A percentile compares a stretch with the other conserved stretches of the same genome.
These are phyloP conservation scores for Sciaenops ocellatus DNA, from an alignment of 2,797 vertebrate species.

Conservation along the genomic window DNA sequence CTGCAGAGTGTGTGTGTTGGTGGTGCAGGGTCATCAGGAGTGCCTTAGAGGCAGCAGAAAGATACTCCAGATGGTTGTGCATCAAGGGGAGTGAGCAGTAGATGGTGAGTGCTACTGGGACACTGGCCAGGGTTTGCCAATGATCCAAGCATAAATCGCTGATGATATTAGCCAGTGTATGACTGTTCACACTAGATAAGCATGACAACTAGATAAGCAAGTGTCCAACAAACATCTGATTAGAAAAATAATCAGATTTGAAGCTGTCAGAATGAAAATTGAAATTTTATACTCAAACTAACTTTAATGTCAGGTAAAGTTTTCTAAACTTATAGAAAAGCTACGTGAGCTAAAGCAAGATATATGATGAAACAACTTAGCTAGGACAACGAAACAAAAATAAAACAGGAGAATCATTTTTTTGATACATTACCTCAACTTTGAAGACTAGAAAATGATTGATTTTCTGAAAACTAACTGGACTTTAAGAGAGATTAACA, in stretches of 20 bases:
- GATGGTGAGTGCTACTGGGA: conserved; percentile 38
- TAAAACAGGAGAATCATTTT: not conserved
- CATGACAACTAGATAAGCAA: too few relatives aligned
- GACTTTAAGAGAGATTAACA: not conserved
- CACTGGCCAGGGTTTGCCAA: conserved; percentile 16
- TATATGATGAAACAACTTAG: not conserved
- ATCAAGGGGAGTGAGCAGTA: conserved; percentile 43
- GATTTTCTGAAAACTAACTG: not conserved
- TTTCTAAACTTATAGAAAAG: not conserved
- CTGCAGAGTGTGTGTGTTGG: conserved; percentile 13
- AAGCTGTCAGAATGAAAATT: not conserved
- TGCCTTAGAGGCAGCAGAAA: conserved; percentile 26
- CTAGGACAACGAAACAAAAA: not conserved
- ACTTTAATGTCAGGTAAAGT: not conserved
- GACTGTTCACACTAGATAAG: not conserved
- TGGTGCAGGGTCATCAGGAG: conserved; percentile 35
- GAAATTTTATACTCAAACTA: not conserved
- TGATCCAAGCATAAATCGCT: conserved; percentile 16
- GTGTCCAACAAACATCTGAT: not conserved
- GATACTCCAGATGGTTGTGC: conserved; percentile 54
- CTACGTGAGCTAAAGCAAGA: not conserved
- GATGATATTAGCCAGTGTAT: not conserved
- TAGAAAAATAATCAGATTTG: not conserved
- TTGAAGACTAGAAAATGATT: not conserved
- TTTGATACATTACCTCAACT: too few relatives aligned